These are phyloP conservation scores for Daboia siamensis DNA, from an alignment of 2,113 vertebrate species.

Conservation along the genomic window DNA sequence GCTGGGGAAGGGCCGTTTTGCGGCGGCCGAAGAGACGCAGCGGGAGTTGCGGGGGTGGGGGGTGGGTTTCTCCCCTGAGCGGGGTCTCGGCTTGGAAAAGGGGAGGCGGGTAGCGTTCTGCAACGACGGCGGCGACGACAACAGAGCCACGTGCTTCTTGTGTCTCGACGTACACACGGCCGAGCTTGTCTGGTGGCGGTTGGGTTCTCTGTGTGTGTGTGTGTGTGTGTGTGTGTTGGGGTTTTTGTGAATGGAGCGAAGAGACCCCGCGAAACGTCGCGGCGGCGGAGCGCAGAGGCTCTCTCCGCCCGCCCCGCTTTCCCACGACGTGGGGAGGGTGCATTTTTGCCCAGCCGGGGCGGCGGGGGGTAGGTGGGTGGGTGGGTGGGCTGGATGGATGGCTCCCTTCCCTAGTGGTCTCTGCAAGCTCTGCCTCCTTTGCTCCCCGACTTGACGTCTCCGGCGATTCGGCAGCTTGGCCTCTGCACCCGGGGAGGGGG, in stretches of 20 bases:
- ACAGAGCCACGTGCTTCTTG: background rate
- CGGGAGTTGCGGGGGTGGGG: background rate
- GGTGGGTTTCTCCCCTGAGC: background rate
- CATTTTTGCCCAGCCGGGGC: background rate
- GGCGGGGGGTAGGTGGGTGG: no score
- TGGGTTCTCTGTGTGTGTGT: no score
- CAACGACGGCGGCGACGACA: background rate
- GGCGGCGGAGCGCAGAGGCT: no score
- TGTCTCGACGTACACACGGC: background rate
- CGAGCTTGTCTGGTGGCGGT: background rate
- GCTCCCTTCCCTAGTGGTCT: background rate
- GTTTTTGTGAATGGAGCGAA: conserved; percentile 3
- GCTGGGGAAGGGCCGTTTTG: background rate
- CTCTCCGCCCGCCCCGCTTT: background rate
- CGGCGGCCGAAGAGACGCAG: background rate
- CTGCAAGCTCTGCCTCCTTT: no score
- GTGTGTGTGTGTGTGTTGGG: no score
- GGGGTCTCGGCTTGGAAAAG: background rate
- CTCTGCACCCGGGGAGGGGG: background rate
- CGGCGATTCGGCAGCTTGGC: no score
- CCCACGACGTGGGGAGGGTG: background rate
- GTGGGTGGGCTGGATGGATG: background rate
- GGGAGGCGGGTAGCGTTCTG: background rate
- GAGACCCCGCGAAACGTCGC: background rate
- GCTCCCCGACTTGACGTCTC: background rate